Evolutionary conservation across 2,113 vertebrate genomes (phyloP).

Genomic region (Nipponia nippon): DNA sequence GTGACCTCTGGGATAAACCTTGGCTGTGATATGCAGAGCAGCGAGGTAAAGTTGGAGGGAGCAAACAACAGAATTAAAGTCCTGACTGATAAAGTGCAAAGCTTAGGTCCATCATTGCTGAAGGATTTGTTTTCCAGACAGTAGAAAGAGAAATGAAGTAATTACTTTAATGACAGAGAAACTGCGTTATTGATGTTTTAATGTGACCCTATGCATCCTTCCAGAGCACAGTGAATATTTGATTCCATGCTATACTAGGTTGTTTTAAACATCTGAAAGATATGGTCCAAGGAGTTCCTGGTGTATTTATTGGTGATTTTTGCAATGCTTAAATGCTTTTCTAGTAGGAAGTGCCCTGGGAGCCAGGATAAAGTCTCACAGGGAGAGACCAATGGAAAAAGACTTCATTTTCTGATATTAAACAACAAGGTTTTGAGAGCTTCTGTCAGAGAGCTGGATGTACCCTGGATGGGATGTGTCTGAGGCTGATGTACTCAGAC

Average conservation of each 20-base stretch:
- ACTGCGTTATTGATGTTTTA: background rate
- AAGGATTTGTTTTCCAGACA: background rate
- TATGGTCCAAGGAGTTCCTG: background rate
- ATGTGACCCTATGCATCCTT: background rate
- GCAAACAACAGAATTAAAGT: background rate
- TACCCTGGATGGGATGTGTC: background rate
- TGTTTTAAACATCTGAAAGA: background rate
- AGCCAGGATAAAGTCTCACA: background rate
- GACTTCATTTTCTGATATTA: background rate
- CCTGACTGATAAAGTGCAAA: background rate
- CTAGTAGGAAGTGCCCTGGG: background rate
- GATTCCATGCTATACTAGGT: background rate
- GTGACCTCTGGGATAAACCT: background rate
- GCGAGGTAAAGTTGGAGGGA: background rate
- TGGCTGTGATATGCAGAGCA: background rate
- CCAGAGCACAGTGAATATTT: background rate
- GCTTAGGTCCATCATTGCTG: background rate
- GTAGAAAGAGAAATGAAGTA: background rate
- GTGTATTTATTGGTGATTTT: background rate
- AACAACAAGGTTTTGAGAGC: background rate
- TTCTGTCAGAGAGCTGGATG: background rate
- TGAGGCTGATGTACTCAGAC: background rate
- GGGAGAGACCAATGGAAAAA: background rate
- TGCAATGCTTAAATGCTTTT: background rate
- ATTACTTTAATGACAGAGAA: background rate